These are phyloP conservation scores for Avahi laniger DNA, from an alignment of 2,797 vertebrate species.

Conservation along the genomic window DNA sequence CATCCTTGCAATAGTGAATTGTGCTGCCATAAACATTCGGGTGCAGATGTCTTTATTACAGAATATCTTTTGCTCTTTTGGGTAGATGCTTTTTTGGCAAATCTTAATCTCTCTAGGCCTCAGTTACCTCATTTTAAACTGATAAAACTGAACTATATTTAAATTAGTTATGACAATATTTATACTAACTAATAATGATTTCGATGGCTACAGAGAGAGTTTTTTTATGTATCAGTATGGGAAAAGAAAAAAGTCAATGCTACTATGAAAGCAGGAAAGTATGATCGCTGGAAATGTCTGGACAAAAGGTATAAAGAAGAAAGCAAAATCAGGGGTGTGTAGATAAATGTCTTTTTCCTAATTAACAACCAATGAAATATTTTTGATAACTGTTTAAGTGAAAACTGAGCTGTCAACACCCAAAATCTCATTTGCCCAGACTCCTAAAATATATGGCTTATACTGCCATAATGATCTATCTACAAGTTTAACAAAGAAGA, in stretches of 20 bases:
- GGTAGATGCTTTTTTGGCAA: background rate
- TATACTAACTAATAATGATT: background rate
- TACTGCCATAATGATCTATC: background rate
- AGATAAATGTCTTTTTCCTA: slow-evolving; percentile 15
- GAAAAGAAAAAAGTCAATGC: background rate
- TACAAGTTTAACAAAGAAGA: background rate
- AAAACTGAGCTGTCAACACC: background rate
- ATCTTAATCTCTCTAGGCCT: background rate
- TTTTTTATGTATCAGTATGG: background rate
- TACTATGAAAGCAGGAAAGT: background rate
- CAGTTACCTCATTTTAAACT: background rate
- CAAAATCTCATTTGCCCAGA: slow-evolving; percentile 1
- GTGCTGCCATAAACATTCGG: too few species aligned
- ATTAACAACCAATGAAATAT: background rate
- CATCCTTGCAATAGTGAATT: too few species aligned
- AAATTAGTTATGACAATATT: background rate
- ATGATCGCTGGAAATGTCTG: background rate
- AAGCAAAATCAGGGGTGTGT: background rate
- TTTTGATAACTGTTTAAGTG: background rate
- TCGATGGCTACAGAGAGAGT: background rate
- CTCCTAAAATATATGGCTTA: background rate
- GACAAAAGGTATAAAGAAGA: background rate
- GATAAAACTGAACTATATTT: background rate
- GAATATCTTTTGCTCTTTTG: too few species aligned
- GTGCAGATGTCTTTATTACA: too few species aligned